Evolutionary conservation across 2,888 invertebrate species (phyloP).

Genomic region (Luperina testacea): DNA sequence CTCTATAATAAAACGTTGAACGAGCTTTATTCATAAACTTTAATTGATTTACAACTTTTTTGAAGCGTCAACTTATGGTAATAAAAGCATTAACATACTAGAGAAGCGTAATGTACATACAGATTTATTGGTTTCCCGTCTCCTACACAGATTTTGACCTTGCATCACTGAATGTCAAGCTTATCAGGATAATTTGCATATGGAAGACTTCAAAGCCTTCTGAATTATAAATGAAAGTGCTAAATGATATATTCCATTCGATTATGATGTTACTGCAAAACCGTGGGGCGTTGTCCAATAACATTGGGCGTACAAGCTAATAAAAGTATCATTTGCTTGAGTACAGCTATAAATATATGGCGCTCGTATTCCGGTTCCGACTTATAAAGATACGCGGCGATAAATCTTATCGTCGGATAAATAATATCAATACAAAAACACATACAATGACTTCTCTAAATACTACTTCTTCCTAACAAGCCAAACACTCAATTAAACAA

Average conservation of each 20-base stretch:
- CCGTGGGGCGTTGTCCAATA: conserved; percentile 47
- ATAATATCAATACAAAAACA: conserved; percentile 41
- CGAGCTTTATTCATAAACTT: conserved; percentile 45
- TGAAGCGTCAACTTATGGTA: conserved; percentile 65
- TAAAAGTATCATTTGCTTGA: conserved; percentile 61
- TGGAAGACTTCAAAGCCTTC: conserved; percentile 49
- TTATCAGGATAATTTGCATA: conserved; percentile 71
- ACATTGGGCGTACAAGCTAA: conserved; percentile 51
- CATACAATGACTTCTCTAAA: conserved; percentile 38
- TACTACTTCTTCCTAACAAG: conserved; percentile 15
- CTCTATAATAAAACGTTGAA: conserved; percentile 39
- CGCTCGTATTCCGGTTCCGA: conserved; percentile 38
- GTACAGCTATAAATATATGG: conserved; percentile 57
- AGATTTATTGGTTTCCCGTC: conserved; percentile 75
- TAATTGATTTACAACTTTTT: conserved; percentile 68
- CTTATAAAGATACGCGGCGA: conserved; percentile 38
- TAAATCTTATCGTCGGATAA: conserved; percentile 45
- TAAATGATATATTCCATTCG: conserved; percentile 37
- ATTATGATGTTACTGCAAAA: conserved; percentile 56
- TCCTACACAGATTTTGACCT: conserved; percentile 75
- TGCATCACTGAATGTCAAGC: conserved; percentile 75
- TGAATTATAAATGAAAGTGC: conserved; percentile 50
- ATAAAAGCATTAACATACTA: conserved; percentile 73
- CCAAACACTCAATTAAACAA: conserved; percentile 17
- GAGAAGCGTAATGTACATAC: conserved; percentile 59